Evolutionary conservation across 2,888 invertebrate genomes (phyloP), one percentile per base, ranked within the genome.

Genomic region (Athetis lepigone): DNA sequence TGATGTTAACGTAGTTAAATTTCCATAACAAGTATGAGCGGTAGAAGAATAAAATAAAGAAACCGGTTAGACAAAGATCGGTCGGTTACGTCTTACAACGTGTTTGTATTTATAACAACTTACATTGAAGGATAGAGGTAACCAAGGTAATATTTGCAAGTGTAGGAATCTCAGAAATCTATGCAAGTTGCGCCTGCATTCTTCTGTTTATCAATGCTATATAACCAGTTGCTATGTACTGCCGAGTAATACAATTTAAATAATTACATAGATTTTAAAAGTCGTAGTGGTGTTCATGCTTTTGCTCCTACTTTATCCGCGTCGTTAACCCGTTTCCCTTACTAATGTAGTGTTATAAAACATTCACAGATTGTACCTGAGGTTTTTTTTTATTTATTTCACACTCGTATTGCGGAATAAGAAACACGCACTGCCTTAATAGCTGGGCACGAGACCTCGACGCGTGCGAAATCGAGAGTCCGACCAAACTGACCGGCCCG

Each of bases 381-480:
- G 39, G 8, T 7, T 8, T 63, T 70, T 51, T 63, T 23, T 49
- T 58, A 51, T 61, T 60, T 37, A 52, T 51, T 59, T 49, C 66
- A 65, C 21, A 51, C 9, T 56, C 62, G 66, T 45, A 58, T 76
- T 65, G 68, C 76, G 62, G 50, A 70, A 80, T 66, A 67, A 74
- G 66, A 62, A 70, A 74, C 76, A 73, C 75, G 80, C 80, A 68
- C 57, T 81, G 79, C 74, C 81, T 80, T 82, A 79, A 81, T 73
- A 75, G 76, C 50, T 50, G 71, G 47, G 69, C 79, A 78, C 72
- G 79, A 79, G 85, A 85, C 86, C 85, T 86, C 86, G 85, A 78
- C 81, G 75, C 82, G 80, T 88, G 87, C 89, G 89, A 92, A 90
- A 91, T 89, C 88, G 89, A 89, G 88, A 88, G 87, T 88, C 83